Conservation (phyloP, 2,113 vertebrate species). For the Lagopus leucura region DNA sequence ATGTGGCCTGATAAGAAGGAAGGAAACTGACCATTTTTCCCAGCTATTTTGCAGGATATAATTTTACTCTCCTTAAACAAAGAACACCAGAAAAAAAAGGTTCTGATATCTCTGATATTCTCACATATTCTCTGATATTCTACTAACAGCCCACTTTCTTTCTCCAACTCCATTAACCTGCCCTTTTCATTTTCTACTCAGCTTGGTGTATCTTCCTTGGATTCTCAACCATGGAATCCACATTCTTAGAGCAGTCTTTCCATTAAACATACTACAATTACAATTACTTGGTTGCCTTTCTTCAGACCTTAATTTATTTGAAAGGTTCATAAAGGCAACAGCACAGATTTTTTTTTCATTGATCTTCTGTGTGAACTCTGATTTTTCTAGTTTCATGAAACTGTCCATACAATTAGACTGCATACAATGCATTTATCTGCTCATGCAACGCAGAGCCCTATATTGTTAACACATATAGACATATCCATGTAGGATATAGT, state of each 20-base stretch:
- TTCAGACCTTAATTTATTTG: background rate
- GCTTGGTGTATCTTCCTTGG: background rate
- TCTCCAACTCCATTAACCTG: background rate
- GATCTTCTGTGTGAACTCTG: background rate
- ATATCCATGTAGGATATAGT: background rate
- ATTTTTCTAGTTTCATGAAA: background rate
- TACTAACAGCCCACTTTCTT: background rate
- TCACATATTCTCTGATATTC: background rate
- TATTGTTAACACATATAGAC: background rate
- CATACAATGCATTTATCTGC: background rate
- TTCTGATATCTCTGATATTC: background rate
- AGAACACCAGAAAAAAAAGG: background rate
- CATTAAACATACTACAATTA: background rate
- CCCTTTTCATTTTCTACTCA: background rate
- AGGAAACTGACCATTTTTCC: background rate
- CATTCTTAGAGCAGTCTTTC: background rate
- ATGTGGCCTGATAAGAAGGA: background rate
- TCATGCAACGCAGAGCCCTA: background rate
- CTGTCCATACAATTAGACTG: background rate
- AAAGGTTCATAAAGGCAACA: background rate
- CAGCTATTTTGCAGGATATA: background rate
- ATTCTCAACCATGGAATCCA: background rate
- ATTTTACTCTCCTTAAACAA: background rate
- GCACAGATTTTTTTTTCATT: background rate
- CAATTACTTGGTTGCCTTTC: background rate